A percentile compares a stretch with the other conserved stretches of the same genome.
Conservation (phyloP, 2,797 vertebrate species). For the Tiaroga cobitis region DNA sequence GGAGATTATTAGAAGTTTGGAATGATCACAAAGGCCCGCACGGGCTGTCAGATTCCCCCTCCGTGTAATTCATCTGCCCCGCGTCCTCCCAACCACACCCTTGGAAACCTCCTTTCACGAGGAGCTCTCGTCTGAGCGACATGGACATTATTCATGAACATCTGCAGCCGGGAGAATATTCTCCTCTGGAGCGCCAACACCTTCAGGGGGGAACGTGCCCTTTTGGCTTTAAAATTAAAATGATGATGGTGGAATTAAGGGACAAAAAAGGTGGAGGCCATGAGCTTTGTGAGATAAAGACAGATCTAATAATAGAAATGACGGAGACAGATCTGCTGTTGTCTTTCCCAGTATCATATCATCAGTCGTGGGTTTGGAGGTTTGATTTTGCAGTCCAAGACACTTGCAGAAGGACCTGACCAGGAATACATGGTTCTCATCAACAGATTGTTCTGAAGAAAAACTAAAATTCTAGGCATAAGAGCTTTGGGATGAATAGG, state of each 20-base stretch:
- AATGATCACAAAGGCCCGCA: slow-evolving; percentile 99
- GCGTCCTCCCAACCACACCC: slow-evolving; percentile 19
- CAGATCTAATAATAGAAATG: neutral
- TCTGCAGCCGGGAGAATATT: slow-evolving; percentile 94
- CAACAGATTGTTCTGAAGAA: neutral
- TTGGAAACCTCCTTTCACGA: neutral
- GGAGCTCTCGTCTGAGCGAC: slow-evolving; percentile 71
- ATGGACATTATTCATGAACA: slow-evolving; percentile 99
- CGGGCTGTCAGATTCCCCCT: slow-evolving; percentile 99
- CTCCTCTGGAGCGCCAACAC: slow-evolving; percentile 76
- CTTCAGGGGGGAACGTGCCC: slow-evolving; percentile 86
- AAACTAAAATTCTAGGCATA: neutral
- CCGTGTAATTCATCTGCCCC: slow-evolving; percentile 97
- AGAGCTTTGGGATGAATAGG: neutral
- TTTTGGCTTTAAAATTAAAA: slow-evolving; percentile 93
- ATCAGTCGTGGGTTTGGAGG: neutral
- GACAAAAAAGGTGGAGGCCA: slow-evolving; percentile 46
- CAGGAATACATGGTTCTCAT: neutral
- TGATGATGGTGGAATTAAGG: slow-evolving; percentile 80
- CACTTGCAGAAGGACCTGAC: neutral
- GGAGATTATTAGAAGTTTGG: slow-evolving; percentile 99
- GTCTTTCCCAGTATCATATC: neutral
- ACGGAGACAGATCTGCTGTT: neutral
- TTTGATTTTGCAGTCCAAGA: neutral
- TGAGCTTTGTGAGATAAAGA: neutral